Evolutionary conservation across 2,797 vertebrate genomes (phyloP).

Genomic region (Onychomys leucogaster): DNA sequence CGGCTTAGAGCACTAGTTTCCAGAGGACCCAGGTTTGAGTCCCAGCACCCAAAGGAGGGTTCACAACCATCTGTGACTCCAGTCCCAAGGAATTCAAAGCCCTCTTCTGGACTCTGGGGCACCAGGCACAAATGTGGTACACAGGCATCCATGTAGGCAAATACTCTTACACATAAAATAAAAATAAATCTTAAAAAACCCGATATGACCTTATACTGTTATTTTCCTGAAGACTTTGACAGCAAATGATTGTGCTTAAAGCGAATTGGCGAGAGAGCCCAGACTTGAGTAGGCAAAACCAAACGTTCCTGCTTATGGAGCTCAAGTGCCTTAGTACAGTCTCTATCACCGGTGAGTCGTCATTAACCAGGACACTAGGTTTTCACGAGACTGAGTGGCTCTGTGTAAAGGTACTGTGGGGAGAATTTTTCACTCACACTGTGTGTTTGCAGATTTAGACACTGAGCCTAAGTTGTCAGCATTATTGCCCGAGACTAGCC

Average conservation of each 20-base stretch:
- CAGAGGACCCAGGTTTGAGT: not conserved
- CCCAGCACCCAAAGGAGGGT: not conserved
- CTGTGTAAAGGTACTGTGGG: not conserved
- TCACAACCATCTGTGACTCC: not conserved
- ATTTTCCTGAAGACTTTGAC: not conserved
- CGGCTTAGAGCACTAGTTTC: not conserved
- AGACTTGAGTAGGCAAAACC: not conserved
- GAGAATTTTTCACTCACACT: not conserved
- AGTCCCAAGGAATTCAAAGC: not conserved
- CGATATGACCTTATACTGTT: not conserved
- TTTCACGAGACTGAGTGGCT: not conserved
- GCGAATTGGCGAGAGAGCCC: not conserved
- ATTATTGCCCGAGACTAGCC: not conserved
- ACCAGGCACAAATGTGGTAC: not conserved
- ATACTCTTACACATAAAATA: not conserved
- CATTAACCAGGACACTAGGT: not conserved
- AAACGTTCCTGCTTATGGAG: not conserved
- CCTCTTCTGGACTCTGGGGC: not conserved
- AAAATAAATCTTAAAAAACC: not conserved
- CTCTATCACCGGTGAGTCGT: not conserved
- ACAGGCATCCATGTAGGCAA: not conserved
- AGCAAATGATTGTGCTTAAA: no score
- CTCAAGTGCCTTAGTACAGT: not conserved
- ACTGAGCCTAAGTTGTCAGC: not conserved
- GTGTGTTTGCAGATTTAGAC: not conserved